A percentile compares a stretch with the other conserved stretches of the same genome.
Conservation (phyloP, 2,888 invertebrate species). For the Papilio elwesi region DNA sequence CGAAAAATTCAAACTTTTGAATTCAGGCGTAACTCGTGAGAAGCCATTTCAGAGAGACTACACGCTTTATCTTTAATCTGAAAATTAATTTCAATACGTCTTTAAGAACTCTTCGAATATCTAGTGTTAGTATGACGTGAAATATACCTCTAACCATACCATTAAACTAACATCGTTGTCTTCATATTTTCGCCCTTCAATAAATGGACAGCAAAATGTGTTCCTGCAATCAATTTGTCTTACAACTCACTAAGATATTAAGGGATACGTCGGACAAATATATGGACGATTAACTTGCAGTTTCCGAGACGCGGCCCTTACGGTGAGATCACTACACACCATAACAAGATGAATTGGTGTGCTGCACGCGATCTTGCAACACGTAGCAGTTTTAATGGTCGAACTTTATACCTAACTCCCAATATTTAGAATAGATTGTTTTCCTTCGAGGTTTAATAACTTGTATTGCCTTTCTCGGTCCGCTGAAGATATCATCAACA, state of each 20-base stretch:
- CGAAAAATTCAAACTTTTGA: too few species aligned
- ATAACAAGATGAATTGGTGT: constrained; percentile 56
- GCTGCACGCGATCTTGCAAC: constrained; percentile 72
- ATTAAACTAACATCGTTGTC: background rate
- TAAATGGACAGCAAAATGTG: constrained; percentile 1
- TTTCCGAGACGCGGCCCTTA: constrained; percentile 60
- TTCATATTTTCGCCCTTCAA: background rate
- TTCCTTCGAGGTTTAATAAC: background rate
- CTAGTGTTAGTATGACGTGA: too few species aligned
- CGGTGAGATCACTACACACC: constrained; percentile 62
- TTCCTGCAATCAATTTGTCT: constrained; percentile 22
- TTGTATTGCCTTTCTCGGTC: too few species aligned
- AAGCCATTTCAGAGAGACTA: too few species aligned
- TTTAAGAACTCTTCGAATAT: too few species aligned
- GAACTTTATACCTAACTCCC: constrained; percentile 26
- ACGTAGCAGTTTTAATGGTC: constrained; percentile 64
- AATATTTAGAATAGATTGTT: background rate
- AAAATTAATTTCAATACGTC: too few species aligned
- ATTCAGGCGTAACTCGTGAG: too few species aligned
- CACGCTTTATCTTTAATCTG: too few species aligned
- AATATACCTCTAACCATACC: background rate
- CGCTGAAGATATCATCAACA: too few species aligned
- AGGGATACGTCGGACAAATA: background rate
- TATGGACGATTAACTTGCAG: constrained; percentile 73
- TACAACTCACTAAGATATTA: constrained; percentile 12